Base-by-base conservation (phyloP, 2,888 invertebrate genomes). In the Carabus problematicus region DNA sequence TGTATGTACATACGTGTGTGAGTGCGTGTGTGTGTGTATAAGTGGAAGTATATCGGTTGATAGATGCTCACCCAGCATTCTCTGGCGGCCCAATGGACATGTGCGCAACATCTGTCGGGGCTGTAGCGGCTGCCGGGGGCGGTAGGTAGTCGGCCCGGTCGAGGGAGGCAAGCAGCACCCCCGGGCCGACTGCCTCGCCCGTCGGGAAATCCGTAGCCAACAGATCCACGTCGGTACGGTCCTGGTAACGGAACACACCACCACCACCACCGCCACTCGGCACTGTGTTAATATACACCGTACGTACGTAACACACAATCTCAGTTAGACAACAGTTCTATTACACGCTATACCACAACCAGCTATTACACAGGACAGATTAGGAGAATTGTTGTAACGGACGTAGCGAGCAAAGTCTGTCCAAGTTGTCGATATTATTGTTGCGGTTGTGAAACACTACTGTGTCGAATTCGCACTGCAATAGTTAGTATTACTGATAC, bases 31-130 rank as follows among this genome's bases (percentile, higher is more conserved):
- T n/a, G n/a, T n/a, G 29, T 29, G 29, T 29, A 4, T 16, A 52
- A 18, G 14, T 18, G 18, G 8, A 14, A 16, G n/a, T 16, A 16
- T 52, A 8, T 52, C 19, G 42, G 16, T 16, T 14, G 54, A 41
- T 42, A n/a, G 42, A 29, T 29, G 42, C 68, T 68, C 68, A 68
- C 68, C 68, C 68, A 43, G 60, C 60, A 68, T 68, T 68, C 41
- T 68, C 68, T n/a, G 66, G 29, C 16, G 66, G 54, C 42, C 64
- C 67, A 18, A 67, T 67, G 41, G 60, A 49, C 60, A 67, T 59
- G 18, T 67, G 67, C 9, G 56, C 56, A 11, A 58, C 64, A 58
- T 47, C 67, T 47, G 49, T 47, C 14, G 68, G 52, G 4, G 62
- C 47, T 29, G 60, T 54, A 39, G 54, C 40, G 59, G 43, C 45